These are phyloP conservation scores for Drosophila putrida DNA, from an alignment of 2,888 invertebrate species.

Conservation along the genomic window DNA sequence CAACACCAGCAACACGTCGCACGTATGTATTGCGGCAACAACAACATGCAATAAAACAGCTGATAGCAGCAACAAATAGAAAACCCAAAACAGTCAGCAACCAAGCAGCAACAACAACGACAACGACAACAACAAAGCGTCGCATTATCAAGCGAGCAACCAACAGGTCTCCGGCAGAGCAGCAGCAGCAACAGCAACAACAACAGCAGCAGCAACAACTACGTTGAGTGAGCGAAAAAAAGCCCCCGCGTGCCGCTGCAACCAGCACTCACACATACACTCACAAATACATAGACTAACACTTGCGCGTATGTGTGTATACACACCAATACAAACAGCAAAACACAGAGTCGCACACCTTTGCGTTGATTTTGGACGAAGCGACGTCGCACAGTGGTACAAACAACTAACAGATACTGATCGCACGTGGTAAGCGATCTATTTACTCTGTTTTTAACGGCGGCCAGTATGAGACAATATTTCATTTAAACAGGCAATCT, in stretches of 20 bases:
- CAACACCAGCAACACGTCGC: slow-evolving; percentile 61
- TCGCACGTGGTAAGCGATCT: slow-evolving; percentile 36
- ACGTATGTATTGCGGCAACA: slow-evolving; percentile 69
- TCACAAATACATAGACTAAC: slow-evolving; percentile 23
- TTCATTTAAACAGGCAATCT: no score
- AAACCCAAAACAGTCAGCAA: slow-evolving; percentile 64
- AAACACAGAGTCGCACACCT: slow-evolving; percentile 75
- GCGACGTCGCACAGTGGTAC: slow-evolving; percentile 57
- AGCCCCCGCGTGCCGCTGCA: slow-evolving; percentile 79
- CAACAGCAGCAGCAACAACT: slow-evolving; percentile 35
- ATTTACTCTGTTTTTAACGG: no score
- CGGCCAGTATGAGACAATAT: no score
- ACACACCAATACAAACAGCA: slow-evolving; percentile 41
- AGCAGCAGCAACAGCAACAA: slow-evolving; percentile 39
- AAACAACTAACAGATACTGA: slow-evolving; percentile 14
- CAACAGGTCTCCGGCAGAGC: slow-evolving; percentile 72
- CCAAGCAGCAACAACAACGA: slow-evolving; percentile 13
- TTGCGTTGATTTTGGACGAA: slow-evolving; percentile 80
- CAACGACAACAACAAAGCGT: slow-evolving; percentile 65
- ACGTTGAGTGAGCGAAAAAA: slow-evolving; percentile 67
- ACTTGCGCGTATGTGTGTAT: slow-evolving; percentile 15
- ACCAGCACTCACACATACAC: slow-evolving; percentile 41
- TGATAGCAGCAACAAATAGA: slow-evolving; percentile 77
- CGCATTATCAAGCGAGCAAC: slow-evolving; percentile 79
- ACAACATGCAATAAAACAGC: slow-evolving; percentile 78